Evolutionary conservation across 2,888 invertebrate species (phyloP), one percentile per base, ranked within the genome.

Genomic region (Leucophora obtusa): DNA sequence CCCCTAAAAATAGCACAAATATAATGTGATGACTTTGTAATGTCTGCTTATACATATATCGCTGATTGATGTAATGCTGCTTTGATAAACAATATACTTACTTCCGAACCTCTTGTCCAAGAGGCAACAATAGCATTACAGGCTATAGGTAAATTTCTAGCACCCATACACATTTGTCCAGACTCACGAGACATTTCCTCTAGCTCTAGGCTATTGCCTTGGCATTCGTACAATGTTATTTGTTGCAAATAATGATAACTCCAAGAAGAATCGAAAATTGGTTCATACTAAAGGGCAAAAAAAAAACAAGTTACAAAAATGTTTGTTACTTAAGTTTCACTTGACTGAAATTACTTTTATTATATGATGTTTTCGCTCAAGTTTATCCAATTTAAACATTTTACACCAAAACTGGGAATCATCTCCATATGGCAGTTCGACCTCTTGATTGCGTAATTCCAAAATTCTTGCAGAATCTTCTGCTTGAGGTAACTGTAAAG

Each of bases 171-270:
- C 81, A 91, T 90, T 75, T 91, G 88, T 18, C 92, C 92, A 63
- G 89, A 90, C 83, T 90, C 90, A 10, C 91, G 91, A 17, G 92
- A 90, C 66, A 92, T 89, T 83, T 91, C 89, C 82, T 92, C 92
- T 71, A 93, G 90, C 82, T 91, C 90, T 9, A 89, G 87, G 74
- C 87, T 86, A 83, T 91, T 91, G 56, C 92, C 93, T 75, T 92
- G 92, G 87, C 94, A 94, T 87, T 93, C 93, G 89, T 93, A 94
- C 54, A 94, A 88, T 38, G 93, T 92, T 85, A 94, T 92, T 87
- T 94, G 94, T 87, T 94, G 94, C 62, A 94, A 89, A 83, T 92
- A 91, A 72, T 88, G 90, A 59, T 92, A 91, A 85, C 92, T 92
- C 53, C 92, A 92, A n/a, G 91, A 89, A 68, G 91, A 91, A 75